These are phyloP conservation scores for Trissolcus brochymenae DNA, from an alignment of 2,888 invertebrate genomes.

Conservation along the genomic window DNA sequence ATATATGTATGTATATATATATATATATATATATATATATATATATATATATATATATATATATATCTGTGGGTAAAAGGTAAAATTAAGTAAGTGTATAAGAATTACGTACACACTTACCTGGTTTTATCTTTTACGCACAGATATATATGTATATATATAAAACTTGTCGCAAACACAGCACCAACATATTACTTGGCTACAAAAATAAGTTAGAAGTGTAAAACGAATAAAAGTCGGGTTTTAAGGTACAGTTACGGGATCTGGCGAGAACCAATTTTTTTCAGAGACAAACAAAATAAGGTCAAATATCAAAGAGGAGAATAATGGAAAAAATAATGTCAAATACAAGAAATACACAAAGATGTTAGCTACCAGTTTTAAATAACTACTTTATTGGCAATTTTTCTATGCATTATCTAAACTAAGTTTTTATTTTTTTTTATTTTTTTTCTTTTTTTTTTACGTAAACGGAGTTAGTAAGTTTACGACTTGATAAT, in stretches of 20 bases:
- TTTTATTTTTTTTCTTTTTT: conserved; percentile 62
- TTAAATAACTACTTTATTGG: conserved; percentile 77
- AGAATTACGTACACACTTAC: too few species aligned
- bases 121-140: too few species aligned
- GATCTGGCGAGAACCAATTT: conserved; percentile 45
- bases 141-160: too few species aligned
- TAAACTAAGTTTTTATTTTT: too few species aligned
- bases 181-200: conserved; percentile 67
- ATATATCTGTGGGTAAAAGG: too few species aligned
- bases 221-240: conserved; percentile 55
- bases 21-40: too few species aligned
- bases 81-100: too few species aligned
- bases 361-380: conserved; percentile 77
- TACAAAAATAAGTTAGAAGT: conserved; percentile 63
- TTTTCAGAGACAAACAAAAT: conserved; percentile 24
- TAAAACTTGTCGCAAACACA: conserved; percentile 59
- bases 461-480: conserved; percentile 69
- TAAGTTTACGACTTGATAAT: conserved; percentile 65
- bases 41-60: too few species aligned
- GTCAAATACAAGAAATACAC: conserved; percentile 74
- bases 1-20: conserved; percentile 24
- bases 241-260: conserved; percentile 55
- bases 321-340: conserved; percentile 52
- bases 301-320: conserved; percentile 24
- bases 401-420: conserved; percentile 76